Conservation (phyloP, 1,140 invertebrate genomes). For the Helicoverpa zea region DNA sequence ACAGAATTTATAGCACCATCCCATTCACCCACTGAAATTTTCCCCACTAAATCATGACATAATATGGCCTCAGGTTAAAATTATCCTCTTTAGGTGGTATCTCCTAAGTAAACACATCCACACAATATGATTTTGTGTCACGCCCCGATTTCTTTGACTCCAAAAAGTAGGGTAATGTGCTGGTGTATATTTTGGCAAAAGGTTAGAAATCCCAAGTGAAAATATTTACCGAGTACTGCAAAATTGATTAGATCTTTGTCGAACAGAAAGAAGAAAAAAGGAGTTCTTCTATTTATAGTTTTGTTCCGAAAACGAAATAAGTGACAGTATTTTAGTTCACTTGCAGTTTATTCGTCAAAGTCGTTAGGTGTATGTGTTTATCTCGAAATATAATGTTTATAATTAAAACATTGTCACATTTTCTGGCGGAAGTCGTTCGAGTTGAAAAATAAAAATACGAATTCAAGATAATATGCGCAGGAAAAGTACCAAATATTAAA, state of each 20-base stretch:
- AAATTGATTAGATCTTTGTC: conserved; percentile 21
- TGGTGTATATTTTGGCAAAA: conserved; percentile 18
- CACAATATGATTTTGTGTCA: conserved; percentile 38
- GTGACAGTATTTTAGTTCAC: background rate
- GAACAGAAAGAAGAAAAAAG: background rate
- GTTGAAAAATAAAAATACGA: background rate
- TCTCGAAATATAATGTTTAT: background rate
- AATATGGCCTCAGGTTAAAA: background rate
- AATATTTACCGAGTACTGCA: conserved; percentile 1
- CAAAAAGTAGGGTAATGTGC: conserved; percentile 28
- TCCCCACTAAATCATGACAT: background rate
- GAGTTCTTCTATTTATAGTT: background rate
- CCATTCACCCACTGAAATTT: background rate
- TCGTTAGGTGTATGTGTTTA: background rate
- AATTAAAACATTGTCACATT: no score
- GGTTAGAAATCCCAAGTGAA: conserved; percentile 8
- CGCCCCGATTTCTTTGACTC: conserved; percentile 36
- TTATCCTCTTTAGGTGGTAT: background rate
- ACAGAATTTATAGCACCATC: no score
- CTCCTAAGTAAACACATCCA: conserved; percentile 16
- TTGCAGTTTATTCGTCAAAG: background rate
- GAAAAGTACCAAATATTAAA: conserved; percentile 17
- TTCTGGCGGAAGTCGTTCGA: no score
- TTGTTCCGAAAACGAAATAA: background rate
- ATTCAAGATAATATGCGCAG: background rate